Conservation (phyloP, 2,888 invertebrate genomes). For the Flexamia atlantica region DNA sequence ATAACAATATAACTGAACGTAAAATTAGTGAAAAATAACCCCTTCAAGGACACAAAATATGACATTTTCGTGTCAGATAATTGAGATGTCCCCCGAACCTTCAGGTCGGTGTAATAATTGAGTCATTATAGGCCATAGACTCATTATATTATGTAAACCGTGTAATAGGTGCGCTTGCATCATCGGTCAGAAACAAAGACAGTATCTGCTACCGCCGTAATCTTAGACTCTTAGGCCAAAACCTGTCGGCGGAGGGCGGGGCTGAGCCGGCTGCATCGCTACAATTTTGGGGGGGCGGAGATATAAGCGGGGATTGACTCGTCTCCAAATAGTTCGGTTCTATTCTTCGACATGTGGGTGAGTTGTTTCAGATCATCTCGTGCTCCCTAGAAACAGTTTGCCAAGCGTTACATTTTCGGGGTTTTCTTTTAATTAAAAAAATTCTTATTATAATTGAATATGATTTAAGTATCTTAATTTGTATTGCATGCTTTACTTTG, state of each 20-base stretch:
- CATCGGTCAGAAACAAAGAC: conserved; percentile 38
- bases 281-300: conserved; percentile 19
- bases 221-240: conserved; percentile 35
- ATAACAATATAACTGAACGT: too few species aligned
- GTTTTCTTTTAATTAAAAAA: too few species aligned
- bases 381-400: too few species aligned
- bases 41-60: too few species aligned
- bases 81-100: not conserved
- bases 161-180: conserved; percentile 9
- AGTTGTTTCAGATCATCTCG: too few species aligned
- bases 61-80: not conserved
- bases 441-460: too few species aligned
- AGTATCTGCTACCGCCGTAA: conserved; percentile 34
- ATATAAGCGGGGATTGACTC: conserved; percentile 33
- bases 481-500: too few species aligned
- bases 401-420: too few species aligned
- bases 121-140: conserved; percentile 7
- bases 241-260: conserved; percentile 13
- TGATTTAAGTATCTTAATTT: too few species aligned
- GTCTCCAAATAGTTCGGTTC: conserved; percentile 48
- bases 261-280: conserved; percentile 2
- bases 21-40: too few species aligned
- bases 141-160: conserved; percentile 31
- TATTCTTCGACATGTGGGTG: conserved; percentile 38
- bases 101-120: not conserved